These are phyloP conservation scores for Globodera ellingtonae DNA, from an alignment of 1,140 invertebrate species.

Conservation along the genomic window DNA sequence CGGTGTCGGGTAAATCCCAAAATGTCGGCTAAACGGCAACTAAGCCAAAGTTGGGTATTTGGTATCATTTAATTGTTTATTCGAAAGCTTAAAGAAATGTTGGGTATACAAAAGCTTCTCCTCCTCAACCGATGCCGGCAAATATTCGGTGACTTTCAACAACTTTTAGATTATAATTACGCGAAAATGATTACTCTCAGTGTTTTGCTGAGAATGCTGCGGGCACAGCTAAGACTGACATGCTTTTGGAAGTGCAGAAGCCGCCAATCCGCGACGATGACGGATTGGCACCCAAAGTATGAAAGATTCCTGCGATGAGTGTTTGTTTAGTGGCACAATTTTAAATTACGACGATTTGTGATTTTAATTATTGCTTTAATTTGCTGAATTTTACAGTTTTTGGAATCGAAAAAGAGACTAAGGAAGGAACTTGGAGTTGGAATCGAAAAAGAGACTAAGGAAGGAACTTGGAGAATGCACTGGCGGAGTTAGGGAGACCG, in stretches of 20 bases:
- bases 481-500: constrained; percentile 29
- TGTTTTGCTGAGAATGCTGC: constrained; percentile 24
- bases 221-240: constrained; percentile 29
- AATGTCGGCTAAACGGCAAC: too few species aligned
- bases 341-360: neutral
- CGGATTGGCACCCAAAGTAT: constrained; percentile 33
- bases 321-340: too few species aligned
- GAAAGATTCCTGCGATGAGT: too few species aligned
- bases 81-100: too few species aligned
- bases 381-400: constrained; percentile 28
- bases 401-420: constrained; percentile 34
- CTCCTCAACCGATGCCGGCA: constrained; percentile 85
- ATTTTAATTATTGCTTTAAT: neutral
- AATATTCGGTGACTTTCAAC: constrained; percentile 88
- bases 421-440: constrained; percentile 23
- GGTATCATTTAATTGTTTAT: too few species aligned
- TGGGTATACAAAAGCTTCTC: too few species aligned
- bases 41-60: too few species aligned
- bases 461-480: constrained; percentile 10
- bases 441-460: constrained; percentile 31
- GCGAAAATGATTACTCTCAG: constrained; percentile 47
- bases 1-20: too few species aligned
- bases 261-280: constrained; percentile 37
- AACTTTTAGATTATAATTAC: constrained; percentile 71
- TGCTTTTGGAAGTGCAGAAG: constrained; percentile 50